Evolutionary conservation across 2,113 vertebrate species (phyloP).

Genomic region (Urocitellus parryii): DNA sequence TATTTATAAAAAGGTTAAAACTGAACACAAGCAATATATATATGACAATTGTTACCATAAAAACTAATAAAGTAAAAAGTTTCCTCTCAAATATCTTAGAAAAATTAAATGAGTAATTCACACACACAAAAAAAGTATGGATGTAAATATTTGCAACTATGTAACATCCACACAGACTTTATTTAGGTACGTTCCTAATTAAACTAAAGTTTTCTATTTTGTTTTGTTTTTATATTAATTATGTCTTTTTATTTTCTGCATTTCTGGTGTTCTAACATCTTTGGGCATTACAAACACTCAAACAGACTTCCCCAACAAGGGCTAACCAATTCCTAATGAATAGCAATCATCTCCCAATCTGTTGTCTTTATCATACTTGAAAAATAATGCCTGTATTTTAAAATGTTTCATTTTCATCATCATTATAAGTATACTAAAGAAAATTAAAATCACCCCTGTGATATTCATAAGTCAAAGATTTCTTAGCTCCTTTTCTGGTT

Average conservation of each 20-base stretch:
- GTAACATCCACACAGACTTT: background rate
- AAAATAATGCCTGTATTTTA: slow-evolving; percentile 44
- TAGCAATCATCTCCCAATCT: background rate
- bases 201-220: slow-evolving; percentile 39
- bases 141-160: background rate
- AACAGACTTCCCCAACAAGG: background rate
- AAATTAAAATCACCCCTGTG: slow-evolving; percentile 28
- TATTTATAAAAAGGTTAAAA: slow-evolving; percentile 53
- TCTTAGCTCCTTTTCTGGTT: slow-evolving; percentile 57
- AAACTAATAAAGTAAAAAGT: background rate
- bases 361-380: background rate
- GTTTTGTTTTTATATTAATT: slow-evolving; percentile 37
- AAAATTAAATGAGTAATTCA: slow-evolving; percentile 56
- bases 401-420: slow-evolving; percentile 60
- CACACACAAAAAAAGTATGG: background rate
- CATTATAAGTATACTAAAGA: background rate
- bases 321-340: background rate
- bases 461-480: slow-evolving; percentile 7
- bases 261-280: slow-evolving; percentile 43
- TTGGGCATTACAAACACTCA: background rate
- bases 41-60: slow-evolving; percentile 2
- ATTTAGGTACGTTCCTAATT: slow-evolving; percentile 1
- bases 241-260: slow-evolving; percentile 41
- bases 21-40: slow-evolving; percentile 12
- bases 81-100: slow-evolving; percentile 58